Evolutionary conservation across 1,140 invertebrate species (phyloP).

Genomic region (Halyomorpha halys): DNA sequence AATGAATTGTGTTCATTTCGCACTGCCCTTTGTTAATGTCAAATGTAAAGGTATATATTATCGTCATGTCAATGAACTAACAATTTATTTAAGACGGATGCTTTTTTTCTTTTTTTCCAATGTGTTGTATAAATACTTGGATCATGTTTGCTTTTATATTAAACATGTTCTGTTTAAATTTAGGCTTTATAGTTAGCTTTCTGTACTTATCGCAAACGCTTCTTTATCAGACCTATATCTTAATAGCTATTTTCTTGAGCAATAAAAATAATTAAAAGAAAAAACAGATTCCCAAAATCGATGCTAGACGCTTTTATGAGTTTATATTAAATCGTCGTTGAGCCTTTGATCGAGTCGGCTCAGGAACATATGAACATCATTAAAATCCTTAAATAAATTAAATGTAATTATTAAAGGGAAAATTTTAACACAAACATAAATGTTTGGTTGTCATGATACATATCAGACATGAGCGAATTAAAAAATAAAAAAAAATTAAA

Average conservation of each 20-base stretch:
- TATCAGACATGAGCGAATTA: slow-evolving; percentile 21
- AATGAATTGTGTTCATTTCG: slow-evolving; percentile 4
- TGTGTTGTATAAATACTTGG: no score
- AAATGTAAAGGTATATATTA: no score
- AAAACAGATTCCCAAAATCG: not conserved
- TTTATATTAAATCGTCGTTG: slow-evolving; percentile 2
- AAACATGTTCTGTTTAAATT: no score
- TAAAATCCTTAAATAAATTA: not conserved
- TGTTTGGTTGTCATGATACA: slow-evolving; percentile 21
- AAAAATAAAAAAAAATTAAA: not conserved
- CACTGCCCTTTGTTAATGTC: slow-evolving; percentile 12
- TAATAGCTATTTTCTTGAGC: not conserved
- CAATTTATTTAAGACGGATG: no score
- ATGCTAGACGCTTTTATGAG: not conserved
- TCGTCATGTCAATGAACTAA: no score
- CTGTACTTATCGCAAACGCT: no score
- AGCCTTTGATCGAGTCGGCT: not conserved
- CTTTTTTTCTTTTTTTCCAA: no score
- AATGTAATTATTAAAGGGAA: not conserved
- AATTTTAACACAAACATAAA: slow-evolving; percentile 7
- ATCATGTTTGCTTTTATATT: no score
- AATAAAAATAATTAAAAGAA: not conserved
- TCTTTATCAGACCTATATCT: no score
- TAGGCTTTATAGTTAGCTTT: no score
- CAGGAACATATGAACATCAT: not conserved